phyloP scores from a whole-genome alignment of 2,888 invertebrate genomes.

The Lymantria dispar region DNA sequence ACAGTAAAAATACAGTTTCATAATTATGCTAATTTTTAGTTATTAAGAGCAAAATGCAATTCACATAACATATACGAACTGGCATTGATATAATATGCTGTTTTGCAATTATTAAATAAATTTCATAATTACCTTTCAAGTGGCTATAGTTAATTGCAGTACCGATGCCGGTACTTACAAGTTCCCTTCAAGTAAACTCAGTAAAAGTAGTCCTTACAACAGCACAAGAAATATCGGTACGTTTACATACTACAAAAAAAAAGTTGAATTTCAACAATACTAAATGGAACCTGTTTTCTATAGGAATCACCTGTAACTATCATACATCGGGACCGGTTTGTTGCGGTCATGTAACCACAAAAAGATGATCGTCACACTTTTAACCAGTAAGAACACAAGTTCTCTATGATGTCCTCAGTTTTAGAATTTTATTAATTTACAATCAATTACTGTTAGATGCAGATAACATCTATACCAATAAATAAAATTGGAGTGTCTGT shows the following conservation, averaged over 20 bases:
- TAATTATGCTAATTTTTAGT: too few species aligned
- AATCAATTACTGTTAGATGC: not conserved
- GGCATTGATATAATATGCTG: too few species aligned
- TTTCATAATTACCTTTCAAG: conserved; percentile 15
- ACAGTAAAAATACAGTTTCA: not conserved
- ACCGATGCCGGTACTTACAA: conserved; percentile 15
- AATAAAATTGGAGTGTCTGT: too few species aligned
- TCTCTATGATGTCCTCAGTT: conserved; percentile 2
- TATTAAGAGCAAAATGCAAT: too few species aligned
- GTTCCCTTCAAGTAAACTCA: conserved; percentile 35
- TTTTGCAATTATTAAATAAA: not conserved
- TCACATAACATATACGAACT: too few species aligned
- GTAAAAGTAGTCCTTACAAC: conserved; percentile 46
- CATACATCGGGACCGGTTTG: conserved; percentile 58
- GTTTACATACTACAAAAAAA: conserved; percentile 40
- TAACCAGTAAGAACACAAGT: conserved; percentile 29
- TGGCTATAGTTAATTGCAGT: conserved; percentile 10
- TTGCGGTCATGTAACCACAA: conserved; percentile 61
- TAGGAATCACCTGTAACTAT: conserved; percentile 67
- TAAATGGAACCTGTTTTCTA: conserved; percentile 59
- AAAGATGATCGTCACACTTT: conserved; percentile 59
- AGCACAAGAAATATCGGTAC: conserved; percentile 26
- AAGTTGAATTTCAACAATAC: conserved; percentile 54
- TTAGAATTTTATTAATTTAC: not conserved
- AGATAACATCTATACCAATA: too few species aligned